Conservation (phyloP, 1,140 invertebrate genomes). For the Bombus pyrosoma region DNA sequence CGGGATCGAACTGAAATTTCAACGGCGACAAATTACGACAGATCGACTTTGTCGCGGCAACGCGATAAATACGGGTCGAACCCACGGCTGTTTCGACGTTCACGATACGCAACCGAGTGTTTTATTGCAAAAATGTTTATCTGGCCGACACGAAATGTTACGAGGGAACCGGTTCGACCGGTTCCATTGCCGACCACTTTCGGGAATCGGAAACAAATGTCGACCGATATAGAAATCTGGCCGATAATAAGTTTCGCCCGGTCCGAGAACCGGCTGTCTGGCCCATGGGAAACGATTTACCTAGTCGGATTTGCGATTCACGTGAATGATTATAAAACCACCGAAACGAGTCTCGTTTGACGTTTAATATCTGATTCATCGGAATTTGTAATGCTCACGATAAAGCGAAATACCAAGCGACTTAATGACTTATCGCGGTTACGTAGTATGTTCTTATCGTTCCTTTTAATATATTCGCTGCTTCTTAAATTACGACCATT, state of each 20-base stretch:
- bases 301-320: background rate
- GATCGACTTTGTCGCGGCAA: background rate
- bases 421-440: background rate
- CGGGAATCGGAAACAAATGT: conserved; percentile 46
- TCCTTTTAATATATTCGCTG: background rate
- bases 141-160: background rate
- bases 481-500: background rate
- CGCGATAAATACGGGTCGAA: conserved; percentile 11
- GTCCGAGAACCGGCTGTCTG: background rate
- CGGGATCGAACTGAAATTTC: background rate
- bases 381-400: background rate
- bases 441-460: background rate
- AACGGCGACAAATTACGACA: background rate
- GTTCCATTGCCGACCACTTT: conserved; percentile 31
- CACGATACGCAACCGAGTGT: conserved; percentile 9
- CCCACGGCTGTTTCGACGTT: background rate
- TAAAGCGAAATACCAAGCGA: background rate
- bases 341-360: background rate
- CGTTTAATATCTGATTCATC: background rate
- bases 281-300: background rate
- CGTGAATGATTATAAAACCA: background rate
- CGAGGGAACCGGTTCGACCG: conserved; percentile 30
- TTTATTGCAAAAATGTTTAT: conserved; percentile 49
- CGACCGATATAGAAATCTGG: conserved; percentile 33
- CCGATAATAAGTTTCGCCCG: conserved; percentile 14